phyloP scores from a whole-genome alignment of 2,888 invertebrate species.

The Cactoblastis cactorum region DNA sequence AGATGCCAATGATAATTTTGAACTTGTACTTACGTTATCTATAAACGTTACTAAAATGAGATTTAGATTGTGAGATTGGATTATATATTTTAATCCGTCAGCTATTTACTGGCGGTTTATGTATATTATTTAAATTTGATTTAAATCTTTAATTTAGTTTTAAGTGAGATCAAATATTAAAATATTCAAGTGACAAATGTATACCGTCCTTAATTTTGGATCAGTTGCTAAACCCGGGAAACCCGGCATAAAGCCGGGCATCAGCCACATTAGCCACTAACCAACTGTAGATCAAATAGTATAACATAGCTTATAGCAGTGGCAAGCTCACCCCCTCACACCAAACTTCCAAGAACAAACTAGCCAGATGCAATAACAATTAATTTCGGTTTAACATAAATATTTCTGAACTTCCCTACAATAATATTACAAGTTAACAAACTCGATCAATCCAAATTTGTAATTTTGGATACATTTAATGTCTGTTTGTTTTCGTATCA shows the following conservation, averaged over 20 bases:
- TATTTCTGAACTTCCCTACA: conserved; percentile 12
- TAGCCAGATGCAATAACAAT: conserved; percentile 10
- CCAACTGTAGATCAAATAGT: background rate
- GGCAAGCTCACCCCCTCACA: background rate
- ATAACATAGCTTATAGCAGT: background rate
- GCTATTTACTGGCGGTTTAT: too few relatives aligned
- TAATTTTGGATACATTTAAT: background rate
- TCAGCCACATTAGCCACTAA: background rate
- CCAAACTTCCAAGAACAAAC: background rate
- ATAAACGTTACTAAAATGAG: too few relatives aligned
- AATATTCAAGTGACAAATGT: background rate
- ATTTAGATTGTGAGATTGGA: too few relatives aligned
- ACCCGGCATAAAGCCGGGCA: background rate
- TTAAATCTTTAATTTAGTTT: too few relatives aligned
- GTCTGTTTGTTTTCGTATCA: too few relatives aligned
- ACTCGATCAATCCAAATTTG: background rate
- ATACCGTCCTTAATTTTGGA: background rate
- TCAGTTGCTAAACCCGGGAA: background rate
- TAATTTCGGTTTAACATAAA: conserved; percentile 25
- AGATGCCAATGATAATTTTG: too few relatives aligned
- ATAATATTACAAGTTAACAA: conserved; percentile 3
- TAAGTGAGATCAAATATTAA: too few relatives aligned
- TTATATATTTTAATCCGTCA: too few relatives aligned
- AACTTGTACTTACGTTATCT: too few relatives aligned
- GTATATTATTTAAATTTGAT: too few relatives aligned